These are phyloP conservation scores for Seira sanloemensis DNA, from an alignment of 2,888 invertebrate species.

Conservation along the genomic window DNA sequence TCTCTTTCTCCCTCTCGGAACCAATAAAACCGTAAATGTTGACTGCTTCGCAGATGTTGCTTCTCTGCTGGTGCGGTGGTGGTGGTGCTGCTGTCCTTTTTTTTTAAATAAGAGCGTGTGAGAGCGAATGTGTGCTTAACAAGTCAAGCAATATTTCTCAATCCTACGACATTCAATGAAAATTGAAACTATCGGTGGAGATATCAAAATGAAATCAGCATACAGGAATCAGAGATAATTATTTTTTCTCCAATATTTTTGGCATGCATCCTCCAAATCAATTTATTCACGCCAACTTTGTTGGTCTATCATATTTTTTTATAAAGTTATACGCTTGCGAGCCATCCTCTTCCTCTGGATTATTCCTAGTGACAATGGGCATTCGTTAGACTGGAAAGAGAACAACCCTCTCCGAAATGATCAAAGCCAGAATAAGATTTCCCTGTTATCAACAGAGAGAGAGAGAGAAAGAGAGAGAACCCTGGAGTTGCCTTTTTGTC, in stretches of 20 bases:
- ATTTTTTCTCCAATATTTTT: background rate
- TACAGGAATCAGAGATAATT: background rate
- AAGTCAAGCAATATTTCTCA: background rate
- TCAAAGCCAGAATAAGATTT: too few relatives aligned
- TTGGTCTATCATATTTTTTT: too few relatives aligned
- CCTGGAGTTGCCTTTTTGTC: background rate
- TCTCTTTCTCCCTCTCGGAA: background rate
- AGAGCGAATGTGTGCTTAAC: background rate
- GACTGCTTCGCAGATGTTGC: constrained; percentile 42
- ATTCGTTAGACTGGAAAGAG: too few relatives aligned
- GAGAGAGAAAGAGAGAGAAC: background rate
- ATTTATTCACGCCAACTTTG: too few relatives aligned
- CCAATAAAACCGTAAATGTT: constrained; percentile 23
- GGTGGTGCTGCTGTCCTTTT: background rate
- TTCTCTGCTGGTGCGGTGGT: too few relatives aligned
- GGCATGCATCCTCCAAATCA: too few relatives aligned
- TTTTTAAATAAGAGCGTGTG: background rate
- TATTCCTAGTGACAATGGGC: too few relatives aligned
- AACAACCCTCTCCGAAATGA: too few relatives aligned
- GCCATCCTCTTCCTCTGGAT: too few relatives aligned
- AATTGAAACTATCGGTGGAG: background rate
- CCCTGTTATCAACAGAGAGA: background rate
- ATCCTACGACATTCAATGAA: background rate
- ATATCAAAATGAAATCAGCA: background rate
- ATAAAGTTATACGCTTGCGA: too few relatives aligned